Percentiles rank a stretch among this genome's conserved stretches.
phyloP scores from a whole-genome alignment of 1,140 invertebrate genomes.

The Antheraea mylitta region DNA sequence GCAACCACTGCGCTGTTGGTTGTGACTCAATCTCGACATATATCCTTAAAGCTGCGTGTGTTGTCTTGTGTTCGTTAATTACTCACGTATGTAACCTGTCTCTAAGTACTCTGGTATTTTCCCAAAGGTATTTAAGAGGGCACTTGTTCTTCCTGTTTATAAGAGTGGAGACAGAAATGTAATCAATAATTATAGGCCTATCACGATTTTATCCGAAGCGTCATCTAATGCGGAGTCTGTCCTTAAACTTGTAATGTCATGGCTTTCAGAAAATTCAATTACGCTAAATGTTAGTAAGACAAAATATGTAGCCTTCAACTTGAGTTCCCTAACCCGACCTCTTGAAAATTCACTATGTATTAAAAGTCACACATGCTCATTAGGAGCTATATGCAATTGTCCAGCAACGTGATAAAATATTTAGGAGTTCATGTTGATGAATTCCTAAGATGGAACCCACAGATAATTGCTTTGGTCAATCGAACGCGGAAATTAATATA shows the following conservation, averaged over 20 bases:
- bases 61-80: background rate
- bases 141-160: background rate
- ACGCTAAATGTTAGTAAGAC: no score
- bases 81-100: background rate
- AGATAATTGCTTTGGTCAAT: slow-evolving; percentile 9
- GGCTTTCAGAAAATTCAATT: no score
- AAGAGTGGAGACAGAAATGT: background rate
- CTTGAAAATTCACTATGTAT: no score
- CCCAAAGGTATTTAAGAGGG: background rate
- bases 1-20: background rate
- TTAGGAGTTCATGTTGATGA: slow-evolving; percentile 15
- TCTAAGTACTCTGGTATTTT: background rate
- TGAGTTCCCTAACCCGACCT: no score
- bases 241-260: no score
- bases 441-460: slow-evolving; percentile 11
- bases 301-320: no score
- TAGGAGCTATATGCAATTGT: background rate
- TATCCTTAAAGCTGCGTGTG: background rate
- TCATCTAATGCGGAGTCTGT: no score
- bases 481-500: slow-evolving; percentile 16
- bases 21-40: background rate
- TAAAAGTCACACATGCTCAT: no score
- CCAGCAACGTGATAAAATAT: slow-evolving; percentile 13
- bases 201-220: background rate
- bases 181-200: background rate